Base-by-base conservation (phyloP, 2,888 invertebrate species). In the Cacoxenus indagator region DNA sequence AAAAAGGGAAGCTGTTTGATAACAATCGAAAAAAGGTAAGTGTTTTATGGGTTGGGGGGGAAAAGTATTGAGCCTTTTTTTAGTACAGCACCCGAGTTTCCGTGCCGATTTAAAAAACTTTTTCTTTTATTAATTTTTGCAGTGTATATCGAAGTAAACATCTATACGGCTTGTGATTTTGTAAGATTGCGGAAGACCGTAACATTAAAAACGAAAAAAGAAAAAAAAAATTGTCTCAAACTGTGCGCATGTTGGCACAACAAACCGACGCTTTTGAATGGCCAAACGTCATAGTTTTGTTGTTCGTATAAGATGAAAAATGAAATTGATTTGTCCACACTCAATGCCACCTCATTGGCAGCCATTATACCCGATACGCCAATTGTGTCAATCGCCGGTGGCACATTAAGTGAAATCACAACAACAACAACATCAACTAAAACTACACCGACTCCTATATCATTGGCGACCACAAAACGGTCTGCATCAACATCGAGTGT, bases 381-480 rank as follows among this genome's bases (percentile, higher is more conserved):
- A 65, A 85, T 85, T 74, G 86, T 85, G 59, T 85, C 85, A 17
- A 85, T 85, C 76, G 86, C 86, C 68, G 79, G 84, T 67, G 83
- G 82, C 29, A 83, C 84, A 67, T 74, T 86, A 67, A 84, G 84
- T 69, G 85, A 85, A 71, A 82, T 85, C 66, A 85, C 85, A 45
- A 84, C 84, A 61, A 85, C 86, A 43, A 85, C 86, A 5, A 85
- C 86, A 71, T 84, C 83, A 57, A 85, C 86, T 27, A 86, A 82
- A 66, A 86, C 85, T 11, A 86, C 86, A 67, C 85, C 85, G 70
- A 85, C 86, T 70, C 76, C 69, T 6, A 65, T 59, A 14, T 46
- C 57, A 57, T 31, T 43, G n/a, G 57, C 55, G 8, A 43, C 43
- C 9, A 51, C 22, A 22, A 62, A 37, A 51, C 54, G 22, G 24